Conservation (phyloP, 2,113 vertebrate genomes). For the Peucedramus taeniatus region DNA sequence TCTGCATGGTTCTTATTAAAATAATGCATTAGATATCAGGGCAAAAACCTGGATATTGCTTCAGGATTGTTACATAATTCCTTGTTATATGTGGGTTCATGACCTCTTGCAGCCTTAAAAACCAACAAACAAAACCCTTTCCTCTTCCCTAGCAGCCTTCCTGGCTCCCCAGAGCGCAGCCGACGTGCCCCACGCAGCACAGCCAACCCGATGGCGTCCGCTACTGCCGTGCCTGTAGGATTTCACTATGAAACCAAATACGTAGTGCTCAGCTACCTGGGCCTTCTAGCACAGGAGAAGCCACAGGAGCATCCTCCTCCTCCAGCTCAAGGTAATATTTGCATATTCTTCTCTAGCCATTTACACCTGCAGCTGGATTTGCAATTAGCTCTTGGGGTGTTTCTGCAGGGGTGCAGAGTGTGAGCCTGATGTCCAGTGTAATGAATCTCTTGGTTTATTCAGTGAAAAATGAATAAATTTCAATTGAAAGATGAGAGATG, state of each 20-base stretch:
- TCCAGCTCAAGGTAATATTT: conserved; percentile 66
- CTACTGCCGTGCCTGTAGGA: conserved; percentile 81
- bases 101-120: not conserved
- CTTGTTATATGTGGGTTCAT: not conserved
- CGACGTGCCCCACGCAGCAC: not conserved
- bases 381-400: accelerated
- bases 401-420: not conserved
- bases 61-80: not conserved
- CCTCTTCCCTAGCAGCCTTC: conserved; percentile 13
- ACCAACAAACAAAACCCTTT: not conserved
- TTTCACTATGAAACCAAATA: conserved; percentile 95
- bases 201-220: conserved; percentile 72
- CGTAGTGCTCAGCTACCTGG: conserved; percentile 90
- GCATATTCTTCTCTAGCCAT: not conserved
- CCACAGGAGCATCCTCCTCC: conserved; percentile 52
- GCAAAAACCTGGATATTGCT: not conserved
- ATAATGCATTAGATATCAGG: not conserved
- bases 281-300: conserved; percentile 72
- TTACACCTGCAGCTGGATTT: not conserved
- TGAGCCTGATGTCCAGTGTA: not conserved
- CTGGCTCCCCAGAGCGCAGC: not conserved
- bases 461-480: not conserved
- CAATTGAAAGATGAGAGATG: not conserved
- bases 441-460: not conserved
- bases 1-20: not conserved